These are phyloP conservation scores for Etheostoma spectabile DNA, from an alignment of 2,113 vertebrate species.

Conservation along the genomic window DNA sequence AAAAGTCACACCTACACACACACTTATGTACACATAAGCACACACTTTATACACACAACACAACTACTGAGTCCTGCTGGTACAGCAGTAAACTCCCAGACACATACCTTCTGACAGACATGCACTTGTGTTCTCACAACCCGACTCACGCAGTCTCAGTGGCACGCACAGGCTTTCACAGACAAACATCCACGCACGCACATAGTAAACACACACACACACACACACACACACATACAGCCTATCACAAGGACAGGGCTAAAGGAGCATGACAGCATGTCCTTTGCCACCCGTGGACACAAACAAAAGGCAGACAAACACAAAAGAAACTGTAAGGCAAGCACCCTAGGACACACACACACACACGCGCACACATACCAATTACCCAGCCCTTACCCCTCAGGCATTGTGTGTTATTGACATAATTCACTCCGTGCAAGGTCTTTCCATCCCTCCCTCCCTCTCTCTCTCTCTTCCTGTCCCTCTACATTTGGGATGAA, in stretches of 20 bases:
- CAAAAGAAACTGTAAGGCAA: conserved; percentile 65
- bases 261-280: conserved; percentile 72
- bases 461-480: conserved; percentile 34
- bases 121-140: conserved; percentile 67
- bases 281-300: conserved; percentile 69
- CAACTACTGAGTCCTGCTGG: conserved; percentile 24
- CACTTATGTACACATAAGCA: not conserved
- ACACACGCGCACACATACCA: conserved; percentile 38
- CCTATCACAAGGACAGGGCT: conserved; percentile 51
- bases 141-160: conserved; percentile 50
- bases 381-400: conserved; percentile 53
- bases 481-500: conserved; percentile 67
- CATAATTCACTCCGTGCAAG: conserved; percentile 74
- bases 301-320: conserved; percentile 71
- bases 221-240: conserved; percentile 33
- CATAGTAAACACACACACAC: conserved; percentile 20
- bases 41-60: conserved; percentile 28
- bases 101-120: conserved; percentile 47
- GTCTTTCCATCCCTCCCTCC: conserved; percentile 62
- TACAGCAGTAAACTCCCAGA: conserved; percentile 48
- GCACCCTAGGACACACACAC: conserved; percentile 30
- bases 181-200: conserved; percentile 33
- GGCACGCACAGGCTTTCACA: conserved; percentile 69
- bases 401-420: conserved; percentile 74
- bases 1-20: not conserved